Conservation (phyloP, 2,888 invertebrate species). For the Drosophila neutralis region DNA sequence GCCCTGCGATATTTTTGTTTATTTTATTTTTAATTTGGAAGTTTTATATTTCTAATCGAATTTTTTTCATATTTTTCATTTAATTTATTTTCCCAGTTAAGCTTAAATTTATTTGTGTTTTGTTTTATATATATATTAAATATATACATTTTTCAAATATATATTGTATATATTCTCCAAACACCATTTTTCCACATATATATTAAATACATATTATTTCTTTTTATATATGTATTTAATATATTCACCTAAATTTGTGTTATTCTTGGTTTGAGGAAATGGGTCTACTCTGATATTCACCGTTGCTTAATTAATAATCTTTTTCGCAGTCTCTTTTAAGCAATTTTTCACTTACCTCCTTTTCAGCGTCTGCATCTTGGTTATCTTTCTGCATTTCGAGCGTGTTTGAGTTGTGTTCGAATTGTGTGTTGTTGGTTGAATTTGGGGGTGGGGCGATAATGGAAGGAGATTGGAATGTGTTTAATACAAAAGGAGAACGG, state of each 20-base stretch:
- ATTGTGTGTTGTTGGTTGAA: neutral
- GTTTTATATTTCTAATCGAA: neutral
- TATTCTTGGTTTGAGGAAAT: neutral
- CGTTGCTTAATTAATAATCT: neutral
- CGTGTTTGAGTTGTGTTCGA: constrained; percentile 1
- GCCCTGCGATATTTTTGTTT: constrained; percentile 53
- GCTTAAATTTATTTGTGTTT: neutral
- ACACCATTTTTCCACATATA: too few relatives aligned
- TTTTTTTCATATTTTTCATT: neutral
- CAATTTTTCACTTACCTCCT: constrained; percentile 48
- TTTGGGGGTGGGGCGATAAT: neutral
- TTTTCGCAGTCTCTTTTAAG: neutral
- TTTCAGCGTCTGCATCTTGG: constrained; percentile 18
- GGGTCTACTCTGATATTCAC: neutral
- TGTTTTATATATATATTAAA: neutral
- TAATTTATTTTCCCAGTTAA: neutral
- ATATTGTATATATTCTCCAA: neutral
- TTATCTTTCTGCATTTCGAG: constrained; percentile 42
- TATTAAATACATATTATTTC: too few relatives aligned
- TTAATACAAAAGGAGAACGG: neutral
- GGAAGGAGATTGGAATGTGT: constrained; percentile 2
- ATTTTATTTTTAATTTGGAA: constrained; percentile 4
- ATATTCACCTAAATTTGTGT: neutral
- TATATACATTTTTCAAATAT: neutral
- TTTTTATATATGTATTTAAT: neutral